phyloP scores from a whole-genome alignment of 1,140 invertebrate genomes.

The Drosophila pachea region DNA sequence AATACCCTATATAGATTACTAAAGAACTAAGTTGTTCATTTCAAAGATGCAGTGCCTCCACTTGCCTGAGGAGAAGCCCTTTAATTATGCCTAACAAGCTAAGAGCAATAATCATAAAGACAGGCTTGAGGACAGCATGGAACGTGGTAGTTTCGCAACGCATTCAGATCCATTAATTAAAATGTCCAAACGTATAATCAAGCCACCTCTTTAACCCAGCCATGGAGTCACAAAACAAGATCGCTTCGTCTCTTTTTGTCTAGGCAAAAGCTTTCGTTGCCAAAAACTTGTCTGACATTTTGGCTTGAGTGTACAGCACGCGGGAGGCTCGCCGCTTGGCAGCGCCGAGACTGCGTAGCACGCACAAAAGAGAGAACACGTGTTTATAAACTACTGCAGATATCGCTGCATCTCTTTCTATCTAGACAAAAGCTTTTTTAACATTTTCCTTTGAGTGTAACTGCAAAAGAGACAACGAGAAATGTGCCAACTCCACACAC shows the following conservation, averaged over 20 bases:
- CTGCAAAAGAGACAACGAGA: conserved; percentile 26
- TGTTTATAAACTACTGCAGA: background rate
- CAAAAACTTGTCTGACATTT: background rate
- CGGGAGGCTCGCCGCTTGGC: background rate
- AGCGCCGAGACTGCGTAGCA: conserved; percentile 17
- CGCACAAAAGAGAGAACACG: conserved; percentile 37
- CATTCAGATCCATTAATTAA: conserved; percentile 66
- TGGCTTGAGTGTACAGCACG: background rate
- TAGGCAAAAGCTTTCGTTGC: background rate
- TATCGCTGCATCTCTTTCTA: conserved; percentile 1
- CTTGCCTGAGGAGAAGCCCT: background rate
- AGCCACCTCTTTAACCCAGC: conserved; percentile 8
- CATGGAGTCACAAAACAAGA: too few species aligned
- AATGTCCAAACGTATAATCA: conserved; percentile 59
- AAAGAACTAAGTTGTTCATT: too few species aligned
- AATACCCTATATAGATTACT: background rate
- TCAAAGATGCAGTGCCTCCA: background rate
- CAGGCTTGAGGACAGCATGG: conserved; percentile 12
- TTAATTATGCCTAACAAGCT: conserved; percentile 46
- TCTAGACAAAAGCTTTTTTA: conserved; percentile 10
- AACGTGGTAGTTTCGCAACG: conserved; percentile 22
- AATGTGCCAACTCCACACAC: conserved; percentile 24
- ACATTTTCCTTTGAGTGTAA: conserved; percentile 24
- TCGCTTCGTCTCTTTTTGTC: background rate
- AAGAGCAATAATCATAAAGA: conserved; percentile 63